These are phyloP conservation scores for Chrysocyon brachyurus DNA, from an alignment of 2,797 vertebrate species.

Conservation along the genomic window DNA sequence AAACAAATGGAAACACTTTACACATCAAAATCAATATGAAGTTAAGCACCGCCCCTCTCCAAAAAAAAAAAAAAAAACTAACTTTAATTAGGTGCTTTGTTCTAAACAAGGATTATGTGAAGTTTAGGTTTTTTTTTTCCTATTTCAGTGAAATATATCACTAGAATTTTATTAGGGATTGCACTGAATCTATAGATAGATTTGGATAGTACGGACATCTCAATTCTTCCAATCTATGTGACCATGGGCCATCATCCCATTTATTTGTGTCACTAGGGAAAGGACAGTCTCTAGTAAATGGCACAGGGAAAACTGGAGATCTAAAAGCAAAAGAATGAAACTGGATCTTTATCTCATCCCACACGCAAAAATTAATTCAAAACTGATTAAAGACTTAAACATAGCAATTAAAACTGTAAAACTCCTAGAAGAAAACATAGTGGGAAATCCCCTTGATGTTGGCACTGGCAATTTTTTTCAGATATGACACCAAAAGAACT, in stretches of 20 bases:
- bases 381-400: background rate
- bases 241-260: background rate
- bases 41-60: background rate
- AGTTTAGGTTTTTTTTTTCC: background rate
- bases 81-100: conserved; percentile 14
- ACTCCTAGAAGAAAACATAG: background rate
- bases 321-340: background rate
- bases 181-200: background rate
- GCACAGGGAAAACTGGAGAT: background rate
- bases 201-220: background rate
- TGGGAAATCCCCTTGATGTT: background rate
- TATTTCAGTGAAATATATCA: background rate
- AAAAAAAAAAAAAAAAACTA: background rate
- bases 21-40: background rate
- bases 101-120: conserved; percentile 28
- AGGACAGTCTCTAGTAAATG: background rate
- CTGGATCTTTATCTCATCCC: background rate
- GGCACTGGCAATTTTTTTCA: background rate
- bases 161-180: background rate
- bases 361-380: background rate
- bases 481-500: background rate
- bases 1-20: conserved; percentile 30
- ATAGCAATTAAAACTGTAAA: background rate
- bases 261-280: background rate
- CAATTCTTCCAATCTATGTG: background rate